phyloP scores from a whole-genome alignment of 1,140 invertebrate species.

The Bombus soroeensis region DNA sequence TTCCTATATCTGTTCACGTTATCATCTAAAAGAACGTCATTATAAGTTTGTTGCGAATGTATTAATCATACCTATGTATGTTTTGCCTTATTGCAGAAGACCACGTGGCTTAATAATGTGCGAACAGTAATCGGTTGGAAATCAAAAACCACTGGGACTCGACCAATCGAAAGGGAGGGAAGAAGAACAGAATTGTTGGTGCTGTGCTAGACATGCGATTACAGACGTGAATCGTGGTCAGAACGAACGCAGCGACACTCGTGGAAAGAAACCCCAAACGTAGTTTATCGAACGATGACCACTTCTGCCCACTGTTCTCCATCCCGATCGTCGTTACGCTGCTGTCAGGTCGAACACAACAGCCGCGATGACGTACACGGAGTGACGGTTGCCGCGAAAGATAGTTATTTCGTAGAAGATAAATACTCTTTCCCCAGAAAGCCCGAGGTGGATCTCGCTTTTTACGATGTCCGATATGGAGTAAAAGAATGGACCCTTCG shows the following conservation, averaged over 20 bases:
- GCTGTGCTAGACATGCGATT: conserved; percentile 20
- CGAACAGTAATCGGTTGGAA: background rate
- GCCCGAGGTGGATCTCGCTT: conserved; percentile 77
- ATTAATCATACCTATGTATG: background rate
- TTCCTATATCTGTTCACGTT: no score
- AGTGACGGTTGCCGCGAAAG: conserved; percentile 68
- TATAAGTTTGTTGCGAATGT: background rate
- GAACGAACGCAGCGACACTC: conserved; percentile 11
- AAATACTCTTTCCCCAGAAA: conserved; percentile 79
- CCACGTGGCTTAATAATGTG: conserved; percentile 22
- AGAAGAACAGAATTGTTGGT: background rate
- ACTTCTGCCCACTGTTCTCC: conserved; percentile 44
- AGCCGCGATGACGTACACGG: conserved; percentile 72
- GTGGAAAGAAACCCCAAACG: background rate
- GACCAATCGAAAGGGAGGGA: background rate
- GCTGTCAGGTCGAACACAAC: conserved; percentile 55
- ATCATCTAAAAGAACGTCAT: no score
- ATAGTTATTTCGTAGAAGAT: conserved; percentile 76
- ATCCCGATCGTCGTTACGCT: conserved; percentile 57
- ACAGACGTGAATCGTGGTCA: conserved; percentile 16
- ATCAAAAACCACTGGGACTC: no score
- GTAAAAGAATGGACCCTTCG: conserved; percentile 76
- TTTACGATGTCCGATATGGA: conserved; percentile 74
- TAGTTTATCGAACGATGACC: conserved; percentile 31
- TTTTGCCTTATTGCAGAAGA: conserved; percentile 34